Base-by-base conservation (phyloP, 2,113 vertebrate species). In the Helogale parvula region DNA sequence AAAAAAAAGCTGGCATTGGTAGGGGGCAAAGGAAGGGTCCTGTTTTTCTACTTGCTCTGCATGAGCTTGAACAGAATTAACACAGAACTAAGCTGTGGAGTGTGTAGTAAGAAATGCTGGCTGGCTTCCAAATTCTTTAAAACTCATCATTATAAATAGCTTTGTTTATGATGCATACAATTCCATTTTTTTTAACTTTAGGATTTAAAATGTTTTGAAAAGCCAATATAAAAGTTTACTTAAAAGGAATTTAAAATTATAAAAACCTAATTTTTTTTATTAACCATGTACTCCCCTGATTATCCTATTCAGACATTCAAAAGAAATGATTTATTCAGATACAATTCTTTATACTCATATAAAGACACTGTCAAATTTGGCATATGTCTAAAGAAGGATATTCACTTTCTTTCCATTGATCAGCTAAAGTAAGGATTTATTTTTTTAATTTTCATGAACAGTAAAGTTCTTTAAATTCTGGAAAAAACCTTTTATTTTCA, bases 401-500 rank as follows among this genome's bases (percentile, higher is more conserved):
- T 19, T 72, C 33, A 72, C 45, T 88, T 85, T 90, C 25, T 76
- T 33, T 45, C 50, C 57, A 45, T 0, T 85, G 57, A 63, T 35
- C n/a, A 85, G 8, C 3, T n/a, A 88, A 50, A 92, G 10, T 87
- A 93, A 52, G n/a, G 17, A 69, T 71, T 88, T 71, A 95, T 57
- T 45, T 79, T 95, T 86, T 47, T 65, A 52, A 47, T 79, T 94
- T 92, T 92, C 92, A 94, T 89, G 25, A 76, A 85, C 11, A 85
- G 25, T 19, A 31, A 66, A 90, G 27, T 69, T 93, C 81, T 90
- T 86, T 77, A 77, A 94, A 52, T 80, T 93, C 16, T 90, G 47
- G 79, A 57, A 90, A 47, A 92, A 76, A 84, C 19, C 19, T 13
- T 76, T 85, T 79, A 89, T 52, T 90, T 33, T 52, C 7, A 47